Evolutionary conservation across 1,140 invertebrate species (phyloP).

Genomic region (Bombus confusus): DNA sequence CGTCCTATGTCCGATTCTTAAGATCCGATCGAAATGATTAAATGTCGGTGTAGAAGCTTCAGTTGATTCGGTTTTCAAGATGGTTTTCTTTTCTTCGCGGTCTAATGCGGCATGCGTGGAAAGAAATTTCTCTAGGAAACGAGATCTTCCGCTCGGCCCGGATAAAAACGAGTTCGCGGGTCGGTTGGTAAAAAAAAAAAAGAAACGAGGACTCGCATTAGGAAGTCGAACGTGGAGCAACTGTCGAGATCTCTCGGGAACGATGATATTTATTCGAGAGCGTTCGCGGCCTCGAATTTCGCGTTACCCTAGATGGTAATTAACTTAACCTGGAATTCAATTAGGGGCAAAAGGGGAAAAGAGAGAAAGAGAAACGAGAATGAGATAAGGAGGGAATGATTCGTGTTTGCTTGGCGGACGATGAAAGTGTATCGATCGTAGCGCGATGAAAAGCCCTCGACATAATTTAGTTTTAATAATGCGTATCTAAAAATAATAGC

Average conservation of each 20-base stretch:
- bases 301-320: slow-evolving; percentile 16
- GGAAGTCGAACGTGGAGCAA: slow-evolving; percentile 18
- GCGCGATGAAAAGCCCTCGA: neutral
- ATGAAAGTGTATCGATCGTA: neutral
- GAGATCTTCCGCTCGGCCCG: slow-evolving; percentile 14
- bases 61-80: neutral
- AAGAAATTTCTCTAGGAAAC: slow-evolving; percentile 17
- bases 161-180: neutral
- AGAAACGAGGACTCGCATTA: slow-evolving; percentile 18
- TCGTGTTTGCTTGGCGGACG: neutral
- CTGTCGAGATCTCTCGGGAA: slow-evolving; percentile 5
- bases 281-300: neutral
- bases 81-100: neutral
- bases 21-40: neutral
- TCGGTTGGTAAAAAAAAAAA: neutral
- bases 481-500: neutral
- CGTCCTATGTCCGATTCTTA: too few relatives aligned
- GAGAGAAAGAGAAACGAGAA: too few relatives aligned
- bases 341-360: neutral
- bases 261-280: slow-evolving; percentile 17
- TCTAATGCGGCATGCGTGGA: neutral
- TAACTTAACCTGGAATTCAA: slow-evolving; percentile 3
- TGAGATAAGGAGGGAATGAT: neutral
- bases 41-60: neutral
- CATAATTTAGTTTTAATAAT: neutral